A percentile compares a stretch with the other conserved stretches of the same genome.
phyloP scores from a whole-genome alignment of 2,888 invertebrate species.

The Ichneumon xanthorius region DNA sequence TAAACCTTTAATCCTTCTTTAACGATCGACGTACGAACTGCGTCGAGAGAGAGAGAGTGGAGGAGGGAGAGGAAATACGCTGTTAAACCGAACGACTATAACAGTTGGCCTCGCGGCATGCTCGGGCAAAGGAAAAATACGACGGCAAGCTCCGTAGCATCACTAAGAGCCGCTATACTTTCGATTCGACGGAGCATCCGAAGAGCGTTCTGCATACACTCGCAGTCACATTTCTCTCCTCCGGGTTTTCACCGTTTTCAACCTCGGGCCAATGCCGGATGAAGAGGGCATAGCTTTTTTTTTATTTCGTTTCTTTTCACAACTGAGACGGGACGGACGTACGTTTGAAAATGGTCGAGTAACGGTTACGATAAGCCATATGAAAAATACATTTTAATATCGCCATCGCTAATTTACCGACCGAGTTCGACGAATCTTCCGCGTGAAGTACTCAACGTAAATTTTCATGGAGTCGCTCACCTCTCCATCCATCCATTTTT shows the following conservation, averaged over 20 bases:
- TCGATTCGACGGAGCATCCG: constrained; percentile 7
- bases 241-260: neutral
- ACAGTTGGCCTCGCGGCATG: constrained; percentile 14
- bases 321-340: neutral
- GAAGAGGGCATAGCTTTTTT: neutral
- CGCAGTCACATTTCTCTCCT: neutral
- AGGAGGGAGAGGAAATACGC: constrained; percentile 20
- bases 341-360: neutral
- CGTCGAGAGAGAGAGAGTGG: constrained; percentile 25
- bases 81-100: constrained; percentile 30
- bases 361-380: neutral
- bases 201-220: constrained; percentile 8
- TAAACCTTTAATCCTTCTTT: constrained; percentile 62
- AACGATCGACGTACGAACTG: constrained; percentile 54
- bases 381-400: neutral
- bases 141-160: neutral
- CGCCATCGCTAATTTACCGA: no score
- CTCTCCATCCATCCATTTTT: no score
- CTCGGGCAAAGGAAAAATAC: constrained; percentile 5
- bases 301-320: neutral
- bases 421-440: no score
- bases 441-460: no score
- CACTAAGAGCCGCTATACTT: constrained; percentile 3
- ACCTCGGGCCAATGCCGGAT: neutral
- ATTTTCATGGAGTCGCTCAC: no score